A percentile compares a stretch with the other conserved stretches of the same genome.
Conservation (phyloP, 2,113 vertebrate genomes). For the Dasyurus viverrinus region DNA sequence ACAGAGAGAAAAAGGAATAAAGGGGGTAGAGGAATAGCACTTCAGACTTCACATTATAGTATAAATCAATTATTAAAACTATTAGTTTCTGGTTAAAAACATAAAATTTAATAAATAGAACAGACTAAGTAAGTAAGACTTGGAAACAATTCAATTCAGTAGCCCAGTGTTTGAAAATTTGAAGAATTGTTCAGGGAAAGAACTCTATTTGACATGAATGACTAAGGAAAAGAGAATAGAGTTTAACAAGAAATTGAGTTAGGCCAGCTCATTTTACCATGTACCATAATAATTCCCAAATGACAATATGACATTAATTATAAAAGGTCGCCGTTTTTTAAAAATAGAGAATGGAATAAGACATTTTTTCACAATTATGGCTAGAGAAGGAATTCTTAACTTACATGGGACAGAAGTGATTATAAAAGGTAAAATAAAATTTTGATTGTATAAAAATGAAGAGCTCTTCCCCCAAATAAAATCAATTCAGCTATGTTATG, state of each 20-base stretch:
- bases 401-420: not conserved
- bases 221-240: not conserved
- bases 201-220: not conserved
- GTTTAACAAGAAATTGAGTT: not conserved
- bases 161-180: not conserved
- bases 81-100: not conserved
- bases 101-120: not conserved
- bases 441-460: not conserved
- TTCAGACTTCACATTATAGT: not conserved
- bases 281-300: not conserved
- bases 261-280: not conserved
- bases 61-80: not conserved
- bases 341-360: not conserved
- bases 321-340: not conserved
- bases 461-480: not conserved
- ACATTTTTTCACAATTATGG: not conserved
- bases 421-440: not conserved
- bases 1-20: not conserved
- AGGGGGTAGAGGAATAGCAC: not conserved
- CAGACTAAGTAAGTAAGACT: not conserved
- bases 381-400: not conserved
- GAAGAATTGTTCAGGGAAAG: not conserved
- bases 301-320: not conserved
- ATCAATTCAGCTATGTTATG: not conserved
- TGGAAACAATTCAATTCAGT: not conserved